Percentiles rank a stretch among this genome's conserved stretches.
Conservation (phyloP, 2,797 vertebrate genomes). For the Kryptolebias ocellatus region DNA sequence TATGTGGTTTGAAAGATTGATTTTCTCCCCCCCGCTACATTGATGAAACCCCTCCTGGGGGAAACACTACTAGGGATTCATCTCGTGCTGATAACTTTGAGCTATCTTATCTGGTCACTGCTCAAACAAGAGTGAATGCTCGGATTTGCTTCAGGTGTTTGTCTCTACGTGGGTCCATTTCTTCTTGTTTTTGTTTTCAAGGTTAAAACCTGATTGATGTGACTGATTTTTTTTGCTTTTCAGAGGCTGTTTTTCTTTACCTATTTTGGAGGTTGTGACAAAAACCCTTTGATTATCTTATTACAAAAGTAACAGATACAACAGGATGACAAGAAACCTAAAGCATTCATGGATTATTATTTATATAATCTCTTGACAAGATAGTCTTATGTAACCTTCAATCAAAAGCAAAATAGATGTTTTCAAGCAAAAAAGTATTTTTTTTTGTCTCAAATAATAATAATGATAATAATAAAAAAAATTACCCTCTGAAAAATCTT, state of each 20-base stretch:
- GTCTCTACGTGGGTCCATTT: constrained; percentile 65
- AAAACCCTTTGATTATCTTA: constrained; percentile 22
- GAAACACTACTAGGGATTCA: constrained; percentile 72
- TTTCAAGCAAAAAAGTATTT: no score
- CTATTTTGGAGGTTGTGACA: constrained; percentile 14
- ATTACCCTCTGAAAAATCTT: no score
- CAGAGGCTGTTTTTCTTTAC: constrained; percentile 28
- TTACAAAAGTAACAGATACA: constrained; percentile 8
- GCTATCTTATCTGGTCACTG: constrained; percentile 81
- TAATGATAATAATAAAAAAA: no score
- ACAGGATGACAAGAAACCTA: background rate
- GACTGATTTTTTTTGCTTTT: constrained; percentile 32
- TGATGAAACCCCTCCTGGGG: constrained; percentile 74
- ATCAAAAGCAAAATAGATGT: no score
- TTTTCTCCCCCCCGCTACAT: constrained; percentile 61
- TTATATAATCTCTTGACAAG: background rate
- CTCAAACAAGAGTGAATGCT: constrained; percentile 79
- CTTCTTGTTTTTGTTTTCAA: constrained; percentile 78
- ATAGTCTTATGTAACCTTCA: background rate
- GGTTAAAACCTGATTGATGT: constrained; percentile 72
- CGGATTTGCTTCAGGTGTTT: constrained; percentile 78
- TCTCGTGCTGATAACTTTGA: constrained; percentile 80
- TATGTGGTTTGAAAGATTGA: constrained; percentile 70
- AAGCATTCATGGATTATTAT: background rate
- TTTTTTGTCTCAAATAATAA: no score